phyloP scores from a whole-genome alignment of 2,113 vertebrate species.

The Leucopsar rothschildi region DNA sequence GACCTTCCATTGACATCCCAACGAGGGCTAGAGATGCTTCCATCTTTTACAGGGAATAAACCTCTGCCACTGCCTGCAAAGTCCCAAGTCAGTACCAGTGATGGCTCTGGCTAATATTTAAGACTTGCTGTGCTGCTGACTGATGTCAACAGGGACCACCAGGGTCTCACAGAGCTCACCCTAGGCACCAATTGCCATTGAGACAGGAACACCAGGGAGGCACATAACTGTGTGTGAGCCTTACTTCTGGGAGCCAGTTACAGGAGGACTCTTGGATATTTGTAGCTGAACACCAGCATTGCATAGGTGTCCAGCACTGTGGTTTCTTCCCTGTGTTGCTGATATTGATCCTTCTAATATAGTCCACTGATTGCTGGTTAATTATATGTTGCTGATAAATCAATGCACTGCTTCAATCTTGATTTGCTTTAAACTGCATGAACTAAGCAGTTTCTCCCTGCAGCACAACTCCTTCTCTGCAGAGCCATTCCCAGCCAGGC shows the following conservation, averaged over 20 bases:
- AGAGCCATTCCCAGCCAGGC: neutral
- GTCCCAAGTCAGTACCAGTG: neutral
- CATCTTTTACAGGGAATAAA: neutral
- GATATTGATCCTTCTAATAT: neutral
- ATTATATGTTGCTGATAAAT: slow-evolving; percentile 11
- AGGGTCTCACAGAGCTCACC: accelerated
- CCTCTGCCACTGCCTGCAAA: neutral
- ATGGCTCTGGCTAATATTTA: neutral
- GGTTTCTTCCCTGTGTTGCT: neutral
- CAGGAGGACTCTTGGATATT: neutral
- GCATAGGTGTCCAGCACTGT: neutral
- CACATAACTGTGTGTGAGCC: neutral
- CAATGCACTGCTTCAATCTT: neutral
- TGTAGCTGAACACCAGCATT: neutral
- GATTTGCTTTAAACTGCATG: neutral
- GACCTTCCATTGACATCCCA: neutral
- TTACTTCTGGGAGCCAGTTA: neutral
- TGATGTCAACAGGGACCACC: neutral
- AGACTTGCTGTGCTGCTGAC: neutral
- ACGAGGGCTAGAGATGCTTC: neutral
- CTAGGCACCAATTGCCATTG: neutral
- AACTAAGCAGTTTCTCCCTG: neutral
- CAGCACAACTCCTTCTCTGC: neutral
- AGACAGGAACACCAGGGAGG: neutral
- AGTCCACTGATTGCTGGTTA: slow-evolving; percentile 31